phyloP scores from a whole-genome alignment of 2,888 invertebrate genomes.

The Caenorhabditis sp. region DNA sequence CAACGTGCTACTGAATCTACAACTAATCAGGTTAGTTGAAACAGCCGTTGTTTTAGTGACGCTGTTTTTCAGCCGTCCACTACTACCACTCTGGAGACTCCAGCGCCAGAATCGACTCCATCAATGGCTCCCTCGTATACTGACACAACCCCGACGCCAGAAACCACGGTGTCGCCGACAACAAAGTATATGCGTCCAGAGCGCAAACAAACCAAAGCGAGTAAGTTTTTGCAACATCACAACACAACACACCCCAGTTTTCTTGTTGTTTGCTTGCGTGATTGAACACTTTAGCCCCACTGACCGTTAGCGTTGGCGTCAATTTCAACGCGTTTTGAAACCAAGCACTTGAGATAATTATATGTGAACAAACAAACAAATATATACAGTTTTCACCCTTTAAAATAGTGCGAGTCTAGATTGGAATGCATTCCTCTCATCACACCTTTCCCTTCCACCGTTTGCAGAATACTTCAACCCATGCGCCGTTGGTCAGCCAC shows the following conservation, averaged over 20 bases:
- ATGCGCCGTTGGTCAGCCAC: slow-evolving; percentile 77
- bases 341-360: slow-evolving; percentile 55
- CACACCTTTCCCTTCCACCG: slow-evolving; percentile 33
- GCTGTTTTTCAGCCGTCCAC: slow-evolving; percentile 37
- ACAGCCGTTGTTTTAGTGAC: neutral
- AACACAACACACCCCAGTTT: slow-evolving; percentile 21
- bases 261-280: slow-evolving; percentile 57
- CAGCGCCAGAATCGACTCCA: slow-evolving; percentile 58
- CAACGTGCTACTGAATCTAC: slow-evolving; percentile 14
- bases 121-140: slow-evolving; percentile 62
- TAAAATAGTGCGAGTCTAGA: slow-evolving; percentile 19
- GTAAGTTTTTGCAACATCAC: slow-evolving; percentile 53
- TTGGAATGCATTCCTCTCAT: slow-evolving; percentile 43
- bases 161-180: slow-evolving; percentile 56
- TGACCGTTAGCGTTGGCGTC: slow-evolving; percentile 35
- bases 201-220: slow-evolving; percentile 67
- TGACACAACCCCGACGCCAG: slow-evolving; percentile 54
- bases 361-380: slow-evolving; percentile 56
- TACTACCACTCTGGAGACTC: slow-evolving; percentile 61
- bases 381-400: slow-evolving; percentile 33
- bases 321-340: slow-evolving; percentile 33
- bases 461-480: slow-evolving; percentile 77
- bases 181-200: slow-evolving; percentile 70
- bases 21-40: slow-evolving; percentile 19
- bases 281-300: slow-evolving; percentile 48